A percentile compares a stretch with the other conserved stretches of the same genome.
Evolutionary conservation across 1,140 invertebrate species (phyloP).

Genomic region (Ctenoplectra terminalis): DNA sequence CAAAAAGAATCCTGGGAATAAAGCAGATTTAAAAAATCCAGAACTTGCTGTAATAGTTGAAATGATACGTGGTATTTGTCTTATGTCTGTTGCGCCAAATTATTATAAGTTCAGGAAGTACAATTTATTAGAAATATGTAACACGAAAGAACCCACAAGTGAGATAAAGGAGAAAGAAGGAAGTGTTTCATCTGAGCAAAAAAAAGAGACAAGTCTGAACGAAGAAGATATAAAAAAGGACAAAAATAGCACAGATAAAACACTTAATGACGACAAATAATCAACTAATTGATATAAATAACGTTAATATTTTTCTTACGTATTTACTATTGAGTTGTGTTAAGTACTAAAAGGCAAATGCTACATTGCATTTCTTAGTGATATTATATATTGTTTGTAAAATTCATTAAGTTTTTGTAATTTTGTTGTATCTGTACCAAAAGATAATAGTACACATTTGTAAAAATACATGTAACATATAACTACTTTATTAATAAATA

Average conservation of each 20-base stretch:
- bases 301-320: not conserved
- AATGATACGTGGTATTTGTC: constrained; percentile 87
- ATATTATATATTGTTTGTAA: not conserved
- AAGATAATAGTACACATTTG: not conserved
- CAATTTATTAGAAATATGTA: constrained; percentile 85
- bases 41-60: constrained; percentile 91
- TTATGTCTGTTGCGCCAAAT: constrained; percentile 86
- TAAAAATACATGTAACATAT: not conserved
- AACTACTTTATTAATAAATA: not conserved
- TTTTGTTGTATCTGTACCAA: not conserved
- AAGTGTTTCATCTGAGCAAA: not conserved
- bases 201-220: not conserved
- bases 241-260: not conserved
- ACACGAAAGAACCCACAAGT: constrained; percentile 45
- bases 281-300: not conserved
- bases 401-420: not conserved
- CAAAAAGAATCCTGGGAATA: constrained; percentile 48
- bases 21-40: constrained; percentile 86
- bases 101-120: constrained; percentile 88
- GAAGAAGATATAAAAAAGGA: not conserved
- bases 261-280: not conserved
- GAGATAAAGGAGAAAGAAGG: not conserved
- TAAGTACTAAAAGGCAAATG: not conserved
- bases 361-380: not conserved
- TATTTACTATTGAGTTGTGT: not conserved